Conservation (phyloP, 2,113 vertebrate species). For the Silurus glanis region DNA sequence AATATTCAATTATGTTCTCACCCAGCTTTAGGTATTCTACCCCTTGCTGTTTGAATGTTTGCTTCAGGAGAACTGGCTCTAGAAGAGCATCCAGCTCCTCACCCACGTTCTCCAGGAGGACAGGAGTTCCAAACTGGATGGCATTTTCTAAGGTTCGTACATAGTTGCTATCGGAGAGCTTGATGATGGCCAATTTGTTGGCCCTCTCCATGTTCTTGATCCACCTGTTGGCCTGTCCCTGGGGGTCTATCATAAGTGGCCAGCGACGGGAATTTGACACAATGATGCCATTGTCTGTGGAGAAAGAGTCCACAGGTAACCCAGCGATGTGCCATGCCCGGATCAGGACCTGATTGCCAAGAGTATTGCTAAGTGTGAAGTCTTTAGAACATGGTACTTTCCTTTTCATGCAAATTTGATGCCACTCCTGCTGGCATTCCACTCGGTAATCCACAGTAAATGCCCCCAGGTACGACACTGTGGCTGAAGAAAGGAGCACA, state of each 20-base stretch:
- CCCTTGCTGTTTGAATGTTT: constrained; percentile 89
- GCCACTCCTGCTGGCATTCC: constrained; percentile 82
- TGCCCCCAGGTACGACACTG: constrained; percentile 86
- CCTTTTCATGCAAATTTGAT: constrained; percentile 74
- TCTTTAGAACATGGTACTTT: constrained; percentile 80
- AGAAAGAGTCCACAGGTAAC: constrained; percentile 88
- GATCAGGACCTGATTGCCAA: constrained; percentile 86
- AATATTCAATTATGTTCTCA: constrained; percentile 89
- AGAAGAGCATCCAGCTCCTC: constrained; percentile 89
- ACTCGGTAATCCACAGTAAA: constrained; percentile 85
- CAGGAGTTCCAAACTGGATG: constrained; percentile 85
- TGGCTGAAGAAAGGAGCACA: constrained; percentile 83
- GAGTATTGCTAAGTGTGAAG: constrained; percentile 80
- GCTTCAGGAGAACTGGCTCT: constrained; percentile 86
- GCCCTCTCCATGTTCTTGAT: constrained; percentile 91
- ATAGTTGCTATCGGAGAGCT: constrained; percentile 83
- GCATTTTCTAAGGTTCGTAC: constrained; percentile 82
- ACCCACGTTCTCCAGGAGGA: constrained; percentile 86
- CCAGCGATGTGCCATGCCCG: constrained; percentile 88
- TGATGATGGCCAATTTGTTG: constrained; percentile 84
- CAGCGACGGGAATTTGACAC: constrained; percentile 88
- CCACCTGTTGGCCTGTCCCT: constrained; percentile 95
- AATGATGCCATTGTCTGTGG: constrained; percentile 89
- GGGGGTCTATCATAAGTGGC: constrained; percentile 93
- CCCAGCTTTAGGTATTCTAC: constrained; percentile 89